phyloP scores from a whole-genome alignment of 2,888 invertebrate genomes.

The Arrhopalites spinosus region DNA sequence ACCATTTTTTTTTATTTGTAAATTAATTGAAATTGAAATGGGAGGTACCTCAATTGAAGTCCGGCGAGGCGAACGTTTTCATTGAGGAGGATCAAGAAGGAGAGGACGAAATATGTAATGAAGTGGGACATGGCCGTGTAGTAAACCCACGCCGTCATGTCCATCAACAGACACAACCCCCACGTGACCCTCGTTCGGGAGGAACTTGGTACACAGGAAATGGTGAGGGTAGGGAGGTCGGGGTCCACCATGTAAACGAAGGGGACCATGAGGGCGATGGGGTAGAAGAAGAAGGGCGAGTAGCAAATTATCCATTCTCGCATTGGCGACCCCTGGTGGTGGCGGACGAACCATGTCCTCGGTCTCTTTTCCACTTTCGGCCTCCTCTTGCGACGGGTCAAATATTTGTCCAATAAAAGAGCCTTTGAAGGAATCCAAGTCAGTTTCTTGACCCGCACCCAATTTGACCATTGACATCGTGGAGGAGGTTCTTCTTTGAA shows the following conservation, averaged over 20 bases:
- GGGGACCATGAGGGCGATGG: not conserved
- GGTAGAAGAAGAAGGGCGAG: not conserved
- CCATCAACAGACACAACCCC: not conserved
- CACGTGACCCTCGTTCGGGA: not conserved
- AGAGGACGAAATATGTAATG: not conserved
- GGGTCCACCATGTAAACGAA: not conserved
- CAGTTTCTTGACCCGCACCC: no score
- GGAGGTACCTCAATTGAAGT: no score
- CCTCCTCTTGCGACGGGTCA: no score
- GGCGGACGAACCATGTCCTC: no score
- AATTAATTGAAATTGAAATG: no score
- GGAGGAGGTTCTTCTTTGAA: no score
- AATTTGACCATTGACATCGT: no score
- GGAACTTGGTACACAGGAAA: not conserved
- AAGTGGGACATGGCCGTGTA: not conserved
- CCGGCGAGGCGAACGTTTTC: not conserved
- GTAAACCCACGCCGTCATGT: not conserved
- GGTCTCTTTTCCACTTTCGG: no score
- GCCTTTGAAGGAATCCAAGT: no score
- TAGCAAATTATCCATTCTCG: not conserved
- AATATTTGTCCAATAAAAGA: no score
- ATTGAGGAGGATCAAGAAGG: not conserved
- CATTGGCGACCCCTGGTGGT: no score
- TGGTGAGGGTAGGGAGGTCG: not conserved
- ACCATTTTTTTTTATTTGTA: no score